phyloP scores from a whole-genome alignment of 2,797 vertebrate genomes.

The Tadarida brasiliensis region DNA sequence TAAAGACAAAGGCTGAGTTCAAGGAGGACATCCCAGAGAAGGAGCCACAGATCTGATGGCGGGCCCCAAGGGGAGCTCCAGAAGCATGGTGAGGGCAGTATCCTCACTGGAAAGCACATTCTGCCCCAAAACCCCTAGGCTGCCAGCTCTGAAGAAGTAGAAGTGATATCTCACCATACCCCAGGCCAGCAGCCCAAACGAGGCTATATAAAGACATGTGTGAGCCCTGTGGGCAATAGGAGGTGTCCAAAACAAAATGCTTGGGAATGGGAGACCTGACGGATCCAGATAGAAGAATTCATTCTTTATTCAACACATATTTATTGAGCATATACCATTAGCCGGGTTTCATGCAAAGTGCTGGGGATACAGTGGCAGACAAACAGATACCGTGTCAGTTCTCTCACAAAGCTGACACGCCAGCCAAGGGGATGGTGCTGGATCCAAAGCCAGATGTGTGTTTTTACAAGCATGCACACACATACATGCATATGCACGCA shows the following conservation, averaged over 20 bases:
- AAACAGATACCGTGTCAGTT: background rate
- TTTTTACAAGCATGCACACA: background rate
- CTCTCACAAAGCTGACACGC: background rate
- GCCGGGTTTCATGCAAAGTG: background rate
- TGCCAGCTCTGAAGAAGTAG: background rate
- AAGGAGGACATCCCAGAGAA: background rate
- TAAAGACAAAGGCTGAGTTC: background rate
- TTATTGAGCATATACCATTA: background rate
- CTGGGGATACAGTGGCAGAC: background rate
- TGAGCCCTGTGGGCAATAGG: background rate
- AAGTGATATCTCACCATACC: background rate
- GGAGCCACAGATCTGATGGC: background rate
- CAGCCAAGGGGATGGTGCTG: fast-evolving
- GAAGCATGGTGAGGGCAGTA: fast-evolving
- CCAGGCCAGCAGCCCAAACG: background rate
- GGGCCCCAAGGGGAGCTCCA: background rate
- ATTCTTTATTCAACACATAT: background rate
- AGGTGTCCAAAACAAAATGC: background rate
- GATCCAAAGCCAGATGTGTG: background rate
- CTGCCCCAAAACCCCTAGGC: fast-evolving
- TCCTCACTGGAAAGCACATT: background rate
- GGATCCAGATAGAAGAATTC: background rate
- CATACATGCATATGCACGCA: background rate
- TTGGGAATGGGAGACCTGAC: background rate
- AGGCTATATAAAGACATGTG: background rate